These are phyloP conservation scores for Drosophila paranaensis DNA, from an alignment of 2,888 invertebrate genomes.

Conservation along the genomic window DNA sequence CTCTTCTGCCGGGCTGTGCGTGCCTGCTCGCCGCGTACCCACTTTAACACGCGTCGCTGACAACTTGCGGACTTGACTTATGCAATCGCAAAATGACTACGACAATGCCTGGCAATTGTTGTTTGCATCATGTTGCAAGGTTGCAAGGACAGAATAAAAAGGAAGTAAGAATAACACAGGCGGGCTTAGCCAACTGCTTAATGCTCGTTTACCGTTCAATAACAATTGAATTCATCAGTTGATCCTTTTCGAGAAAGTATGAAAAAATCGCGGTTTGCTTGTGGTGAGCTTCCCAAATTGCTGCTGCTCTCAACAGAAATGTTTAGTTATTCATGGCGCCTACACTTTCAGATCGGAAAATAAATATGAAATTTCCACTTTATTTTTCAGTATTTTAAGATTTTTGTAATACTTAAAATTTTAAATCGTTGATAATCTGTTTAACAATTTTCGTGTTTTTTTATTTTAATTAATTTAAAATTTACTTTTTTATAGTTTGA, in stretches of 20 bases:
- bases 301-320: not conserved
- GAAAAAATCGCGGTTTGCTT: not conserved
- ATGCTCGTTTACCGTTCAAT: not conserved
- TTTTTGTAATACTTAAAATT: too few species aligned
- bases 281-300: not conserved
- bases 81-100: slow-evolving; percentile 43
- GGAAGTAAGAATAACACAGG: not conserved
- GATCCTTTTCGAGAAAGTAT: not conserved
- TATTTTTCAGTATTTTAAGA: too few species aligned
- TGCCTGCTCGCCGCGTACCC: slow-evolving; percentile 18
- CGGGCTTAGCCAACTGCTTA: not conserved
- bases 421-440: too few species aligned
- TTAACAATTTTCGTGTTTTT: too few species aligned
- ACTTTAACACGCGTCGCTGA: slow-evolving; percentile 53
- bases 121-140: slow-evolving; percentile 4
- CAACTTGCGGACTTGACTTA: slow-evolving; percentile 44
- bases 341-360: not conserved
- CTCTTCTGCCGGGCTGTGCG: slow-evolving; percentile 6
- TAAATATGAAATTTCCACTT: not conserved
- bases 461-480: not conserved
- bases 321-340: not conserved
- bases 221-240: not conserved
- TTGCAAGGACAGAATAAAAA: not conserved
- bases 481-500: too few species aligned
- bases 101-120: slow-evolving; percentile 50